These are phyloP conservation scores for Trachymyrmex septentrionalis DNA, from an alignment of 1,140 invertebrate genomes.

Conservation along the genomic window DNA sequence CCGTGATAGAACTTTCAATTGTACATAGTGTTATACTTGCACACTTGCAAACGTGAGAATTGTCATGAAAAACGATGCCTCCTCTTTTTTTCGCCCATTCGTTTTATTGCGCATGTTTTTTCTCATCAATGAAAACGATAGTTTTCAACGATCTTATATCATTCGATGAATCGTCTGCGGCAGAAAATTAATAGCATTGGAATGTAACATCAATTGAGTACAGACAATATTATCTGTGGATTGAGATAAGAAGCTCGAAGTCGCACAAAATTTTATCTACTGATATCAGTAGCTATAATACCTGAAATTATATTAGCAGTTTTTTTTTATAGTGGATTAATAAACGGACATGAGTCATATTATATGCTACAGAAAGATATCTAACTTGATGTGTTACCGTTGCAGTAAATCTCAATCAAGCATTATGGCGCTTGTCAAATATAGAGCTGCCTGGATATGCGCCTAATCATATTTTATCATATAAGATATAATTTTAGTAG, in stretches of 20 bases:
- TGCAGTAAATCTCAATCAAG: conserved; percentile 58
- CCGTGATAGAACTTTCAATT: conserved; percentile 1
- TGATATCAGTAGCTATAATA: conserved; percentile 55
- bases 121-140: not conserved
- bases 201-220: not conserved
- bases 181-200: conserved; percentile 10
- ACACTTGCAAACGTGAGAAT: conserved; percentile 11
- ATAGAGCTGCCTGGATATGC: conserved; percentile 26
- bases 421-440: conserved; percentile 26
- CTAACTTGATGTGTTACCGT: conserved; percentile 70
- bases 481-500: conserved; percentile 30
- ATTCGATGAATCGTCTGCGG: not conserved
- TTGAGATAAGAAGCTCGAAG: conserved; percentile 17
- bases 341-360: conserved; percentile 17
- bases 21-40: not conserved
- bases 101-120: not conserved
- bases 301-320: conserved; percentile 49
- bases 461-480: conserved; percentile 7
- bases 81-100: conserved; percentile 31
- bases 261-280: conserved; percentile 44
- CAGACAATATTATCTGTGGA: not conserved
- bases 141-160: not conserved
- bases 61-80: not conserved
- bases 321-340: conserved; percentile 19
- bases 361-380: conserved; percentile 59